These are phyloP conservation scores for Julus scandinavius DNA, from an alignment of 2,888 invertebrate genomes.

Conservation along the genomic window DNA sequence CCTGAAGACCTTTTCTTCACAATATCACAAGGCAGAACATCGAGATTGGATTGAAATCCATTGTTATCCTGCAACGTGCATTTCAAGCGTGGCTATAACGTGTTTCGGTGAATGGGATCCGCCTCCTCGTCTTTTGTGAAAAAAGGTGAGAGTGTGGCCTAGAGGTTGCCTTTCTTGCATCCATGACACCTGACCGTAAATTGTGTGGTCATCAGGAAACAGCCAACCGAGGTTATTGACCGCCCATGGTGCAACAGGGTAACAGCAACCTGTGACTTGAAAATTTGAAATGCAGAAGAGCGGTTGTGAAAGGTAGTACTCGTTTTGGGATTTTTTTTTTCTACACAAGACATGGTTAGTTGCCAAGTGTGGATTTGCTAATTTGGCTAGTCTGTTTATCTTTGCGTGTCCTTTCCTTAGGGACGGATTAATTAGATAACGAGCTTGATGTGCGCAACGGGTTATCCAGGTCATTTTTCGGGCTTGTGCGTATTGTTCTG, in stretches of 20 bases:
- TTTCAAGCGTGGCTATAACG: background rate
- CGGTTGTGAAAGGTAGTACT: background rate
- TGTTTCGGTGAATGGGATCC: background rate
- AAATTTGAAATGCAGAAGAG: background rate
- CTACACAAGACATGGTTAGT: background rate
- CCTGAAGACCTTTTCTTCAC: background rate
- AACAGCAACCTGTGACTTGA: conserved; percentile 32
- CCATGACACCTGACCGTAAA: conserved; percentile 6
- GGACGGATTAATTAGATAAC: background rate
- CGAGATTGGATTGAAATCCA: background rate
- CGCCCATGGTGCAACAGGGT: conserved; percentile 35
- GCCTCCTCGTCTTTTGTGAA: conserved; percentile 9
- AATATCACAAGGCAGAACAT: background rate
- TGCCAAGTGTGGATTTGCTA: background rate
- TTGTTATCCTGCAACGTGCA: background rate
- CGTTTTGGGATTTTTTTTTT: background rate
- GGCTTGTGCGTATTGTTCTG: background rate
- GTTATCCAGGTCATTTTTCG: background rate
- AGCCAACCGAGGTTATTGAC: background rate
- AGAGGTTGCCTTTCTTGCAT: background rate
- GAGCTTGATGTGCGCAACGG: background rate
- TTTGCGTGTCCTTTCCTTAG: background rate
- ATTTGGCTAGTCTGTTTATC: background rate
- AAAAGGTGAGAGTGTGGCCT: conserved; percentile 40
- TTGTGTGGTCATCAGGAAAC: conserved; percentile 34